Conservation (phyloP, 2,113 vertebrate genomes). For the Trichomycterus rosablanca region DNA sequence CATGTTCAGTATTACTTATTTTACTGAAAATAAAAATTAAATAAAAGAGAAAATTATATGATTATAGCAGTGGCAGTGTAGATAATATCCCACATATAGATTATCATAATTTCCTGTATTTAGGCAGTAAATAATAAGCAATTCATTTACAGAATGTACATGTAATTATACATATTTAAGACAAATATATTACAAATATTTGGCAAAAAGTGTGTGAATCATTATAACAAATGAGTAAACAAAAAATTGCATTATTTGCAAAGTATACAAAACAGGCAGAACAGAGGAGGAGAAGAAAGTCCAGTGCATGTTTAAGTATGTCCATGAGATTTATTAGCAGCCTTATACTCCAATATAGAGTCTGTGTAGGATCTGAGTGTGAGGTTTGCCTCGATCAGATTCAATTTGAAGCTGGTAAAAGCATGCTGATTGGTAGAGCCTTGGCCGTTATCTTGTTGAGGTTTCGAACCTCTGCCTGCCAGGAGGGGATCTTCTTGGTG, state of each 20-base stretch:
- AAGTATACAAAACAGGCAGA: conserved; percentile 59
- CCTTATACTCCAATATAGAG: conserved; percentile 50
- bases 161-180: conserved; percentile 52
- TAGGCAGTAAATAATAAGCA: conserved; percentile 58
- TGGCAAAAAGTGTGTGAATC: conserved; percentile 67
- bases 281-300: conserved; percentile 51
- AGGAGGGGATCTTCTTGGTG: conserved; percentile 86
- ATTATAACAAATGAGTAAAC: conserved; percentile 62
- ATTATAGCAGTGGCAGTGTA: conserved; percentile 64
- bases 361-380: conserved; percentile 47
- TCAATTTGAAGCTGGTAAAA: conserved; percentile 63
- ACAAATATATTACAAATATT: conserved; percentile 70
- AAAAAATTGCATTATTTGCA: conserved; percentile 54
- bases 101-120: conserved; percentile 51
- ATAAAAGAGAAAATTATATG: conserved; percentile 68
- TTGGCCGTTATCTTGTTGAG: conserved; percentile 75
- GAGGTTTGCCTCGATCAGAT: conserved; percentile 46
- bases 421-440: conserved; percentile 67
- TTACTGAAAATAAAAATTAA: conserved; percentile 73
- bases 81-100: conserved; percentile 66
- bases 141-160: conserved; percentile 58
- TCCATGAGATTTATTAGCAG: conserved; percentile 60
- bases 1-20: conserved; percentile 49
- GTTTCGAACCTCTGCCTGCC: conserved; percentile 84
- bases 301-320: conserved; percentile 70